Percentiles rank a stretch among this genome's conserved stretches.
phyloP scores from a whole-genome alignment of 2,888 invertebrate genomes.

The Marasmarcha lunaedactyla region DNA sequence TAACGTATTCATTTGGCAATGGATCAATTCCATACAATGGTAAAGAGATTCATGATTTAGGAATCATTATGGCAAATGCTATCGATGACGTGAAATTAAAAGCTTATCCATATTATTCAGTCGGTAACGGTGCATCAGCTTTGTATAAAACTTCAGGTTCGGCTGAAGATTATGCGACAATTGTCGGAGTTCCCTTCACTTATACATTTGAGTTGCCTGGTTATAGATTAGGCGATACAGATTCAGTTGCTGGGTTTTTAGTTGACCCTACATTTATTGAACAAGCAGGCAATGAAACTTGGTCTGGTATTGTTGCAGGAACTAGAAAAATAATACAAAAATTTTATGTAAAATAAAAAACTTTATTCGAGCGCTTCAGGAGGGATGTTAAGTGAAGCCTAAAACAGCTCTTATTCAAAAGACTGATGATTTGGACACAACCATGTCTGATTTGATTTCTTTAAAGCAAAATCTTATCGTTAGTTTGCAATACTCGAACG shows the following conservation, averaged over 20 bases:
- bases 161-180: slow-evolving; percentile 73
- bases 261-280: slow-evolving; percentile 62
- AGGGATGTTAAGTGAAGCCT: neutral
- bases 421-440: neutral
- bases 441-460: neutral
- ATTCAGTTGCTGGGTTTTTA: slow-evolving; percentile 57
- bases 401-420: neutral
- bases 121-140: slow-evolving; percentile 58
- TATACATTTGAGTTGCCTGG: slow-evolving; percentile 73
- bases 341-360: slow-evolving; percentile 14
- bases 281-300: slow-evolving; percentile 40
- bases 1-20: slow-evolving; percentile 40
- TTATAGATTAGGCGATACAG: slow-evolving; percentile 31
- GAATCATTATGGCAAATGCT: slow-evolving; percentile 36
- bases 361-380: too few relatives aligned
- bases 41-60: slow-evolving; percentile 36
- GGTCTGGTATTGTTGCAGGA: slow-evolving; percentile 65
- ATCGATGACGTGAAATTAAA: slow-evolving; percentile 45
- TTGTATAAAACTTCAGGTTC: slow-evolving; percentile 73
- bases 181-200: slow-evolving; percentile 32
- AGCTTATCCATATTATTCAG: slow-evolving; percentile 44
- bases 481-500: neutral
- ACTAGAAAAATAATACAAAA: slow-evolving; percentile 39
- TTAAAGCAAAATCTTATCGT: neutral
- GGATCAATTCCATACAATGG: slow-evolving; percentile 50